Evolutionary conservation across 2,113 vertebrate genomes (phyloP), one percentile per base, ranked within the genome.

Genomic region (Machaerirhynchus nigripectus): DNA sequence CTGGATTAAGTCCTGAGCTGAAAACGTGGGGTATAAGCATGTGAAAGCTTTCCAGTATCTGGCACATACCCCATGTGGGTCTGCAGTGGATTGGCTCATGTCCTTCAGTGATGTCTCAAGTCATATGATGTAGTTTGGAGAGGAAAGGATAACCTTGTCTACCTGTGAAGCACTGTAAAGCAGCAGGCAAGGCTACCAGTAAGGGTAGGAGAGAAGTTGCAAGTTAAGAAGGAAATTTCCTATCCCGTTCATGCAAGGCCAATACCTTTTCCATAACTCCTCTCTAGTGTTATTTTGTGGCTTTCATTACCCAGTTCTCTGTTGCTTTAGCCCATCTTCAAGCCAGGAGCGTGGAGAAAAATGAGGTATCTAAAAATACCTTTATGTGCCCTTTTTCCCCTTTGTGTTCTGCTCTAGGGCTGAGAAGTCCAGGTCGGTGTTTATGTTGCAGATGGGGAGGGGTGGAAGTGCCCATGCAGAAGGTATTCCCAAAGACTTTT

Each of bases 1-100:
- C 64, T 76, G 64, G n/a, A 53, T 74, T 21, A 69, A 84, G 47
- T 49, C 46, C 46, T 76, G 78, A 82, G 42, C 11, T 28, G 59
- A 87, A 2, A 5, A 78, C 2, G 0, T 3, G 6, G 9, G 13
- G 1, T 33, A 35, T 74, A 61, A 70, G 22, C 24, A 53, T 0
- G 0, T 1, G 2, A 68, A 68, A 95, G 31, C 42, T 6, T 59
- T 75, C 27, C 23, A 33, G 23, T 63, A 22, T 27, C 59, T 74
- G 47, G 15, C 60, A 67, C 35, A 81, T 71, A 88, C 13, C 17
- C 15, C 18, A 4, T 8, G 9, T 24, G 47, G 24, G 16, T 75
- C 39, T 70, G 21, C 22, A 47, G 14, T 56, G 65, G 7, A 17
- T 24, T 81, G 56, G 30, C 13, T 49, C 40, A 22, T n/a, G n/a